Evolutionary conservation across 1,140 invertebrate species (phyloP), one percentile per base, ranked within the genome.

Genomic region (Drosophila lacteicornis): DNA sequence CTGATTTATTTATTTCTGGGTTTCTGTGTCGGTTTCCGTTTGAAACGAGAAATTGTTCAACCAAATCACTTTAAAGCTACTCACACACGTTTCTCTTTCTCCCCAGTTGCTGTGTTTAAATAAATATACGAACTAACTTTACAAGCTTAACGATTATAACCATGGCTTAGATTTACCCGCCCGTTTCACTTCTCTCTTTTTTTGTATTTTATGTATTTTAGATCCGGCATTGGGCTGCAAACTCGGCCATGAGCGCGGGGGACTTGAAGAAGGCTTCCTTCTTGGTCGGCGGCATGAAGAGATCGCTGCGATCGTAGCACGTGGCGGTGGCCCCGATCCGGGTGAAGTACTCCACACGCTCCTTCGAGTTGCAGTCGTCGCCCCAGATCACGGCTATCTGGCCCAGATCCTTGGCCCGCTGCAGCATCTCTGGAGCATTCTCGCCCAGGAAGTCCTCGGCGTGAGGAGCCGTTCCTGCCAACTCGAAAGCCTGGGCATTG

Each of bases 311-410:
- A 92, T 99, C 98, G 92, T 98, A 99, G 88, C 99, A 99, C 19
- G 99, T 96, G 42, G 96, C 98, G 82, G 99, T 97, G 30, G 98
- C 94, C 3, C 98, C 98, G 38, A 98, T 94, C 69, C 96, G 94
- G 91, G 98, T 98, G 2, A 99, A 94, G 82, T 96, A 95, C 75
- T 96, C 95, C 47, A 99, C 97, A 1, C 96, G 97, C 38, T 95
- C 95, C 63, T 95, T 95, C 91, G 97, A 96, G 80, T 98, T 98
- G 84, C 98, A 98, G 88, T 98, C 97, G 85, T 99, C 97, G 1
- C 98, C 98, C 98, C 98, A 99, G 91, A 97, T 97, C 91, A 99
- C 98, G 38, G 98, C 95, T 3, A 98, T 95, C 30, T 99, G 94
- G 13, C 96, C 96, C 33, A 95, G 94, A 68, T 96, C 94, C 66